Conservation (phyloP, 2,797 vertebrate genomes). For the Chaunax sp. region DNA sequence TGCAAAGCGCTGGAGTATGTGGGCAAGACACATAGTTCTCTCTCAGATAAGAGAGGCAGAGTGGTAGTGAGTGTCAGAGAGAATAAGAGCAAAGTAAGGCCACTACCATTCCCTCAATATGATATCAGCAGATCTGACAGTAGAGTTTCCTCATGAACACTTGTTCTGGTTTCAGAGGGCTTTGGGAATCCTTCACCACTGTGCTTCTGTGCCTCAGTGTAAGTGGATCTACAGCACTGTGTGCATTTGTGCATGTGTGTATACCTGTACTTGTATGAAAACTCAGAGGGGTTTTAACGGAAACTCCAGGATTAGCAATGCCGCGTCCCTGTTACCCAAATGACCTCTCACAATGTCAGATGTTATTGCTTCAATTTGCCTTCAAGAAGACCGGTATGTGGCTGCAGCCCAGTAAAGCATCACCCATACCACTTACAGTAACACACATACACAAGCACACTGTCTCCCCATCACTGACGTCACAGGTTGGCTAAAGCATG, state of each 20-base stretch:
- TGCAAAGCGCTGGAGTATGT: conserved; percentile 22
- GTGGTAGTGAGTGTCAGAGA: conserved; percentile 47
- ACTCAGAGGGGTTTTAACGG: neutral
- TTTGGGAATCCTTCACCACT: conserved; percentile 18
- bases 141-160: conserved; percentile 32
- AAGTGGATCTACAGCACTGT: conserved; percentile 18
- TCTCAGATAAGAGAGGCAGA: conserved; percentile 28
- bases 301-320: conserved; percentile 2
- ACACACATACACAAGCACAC: conserved; percentile 36
- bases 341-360: conserved; percentile 68
- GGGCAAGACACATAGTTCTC: conserved; percentile 57
- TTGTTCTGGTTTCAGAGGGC: conserved; percentile 36
- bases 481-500: conserved; percentile 67
- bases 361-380: conserved; percentile 67
- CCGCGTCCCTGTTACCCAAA: conserved; percentile 34
- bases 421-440: conserved; percentile 46
- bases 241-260: conserved; percentile 10
- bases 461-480: conserved; percentile 58
- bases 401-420: conserved; percentile 56
- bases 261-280: neutral
- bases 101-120: conserved; percentile 40
- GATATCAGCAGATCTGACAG: conserved; percentile 63
- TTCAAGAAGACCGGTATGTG: conserved; percentile 64
- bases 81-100: conserved; percentile 59
- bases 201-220: conserved; percentile 25